Evolutionary conservation across 1,140 invertebrate genomes (phyloP), one percentile per base, ranked within the genome.

Genomic region (Macrostomum lignano): DNA sequence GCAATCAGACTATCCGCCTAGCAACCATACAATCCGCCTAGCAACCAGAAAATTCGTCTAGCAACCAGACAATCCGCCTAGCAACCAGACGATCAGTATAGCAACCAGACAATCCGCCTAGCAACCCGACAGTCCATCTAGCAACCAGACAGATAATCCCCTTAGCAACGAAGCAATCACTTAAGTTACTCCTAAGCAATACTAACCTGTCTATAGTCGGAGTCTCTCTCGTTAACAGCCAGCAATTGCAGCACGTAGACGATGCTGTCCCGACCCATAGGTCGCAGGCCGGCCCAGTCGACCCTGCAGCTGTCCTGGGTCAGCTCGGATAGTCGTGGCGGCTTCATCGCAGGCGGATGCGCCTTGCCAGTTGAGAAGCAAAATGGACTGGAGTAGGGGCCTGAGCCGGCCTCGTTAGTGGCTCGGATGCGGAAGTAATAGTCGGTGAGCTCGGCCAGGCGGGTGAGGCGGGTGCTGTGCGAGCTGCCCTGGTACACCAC

Each of bases 371-470:
- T 79, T 31, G 55, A 58, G 44, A 70, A 74, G 30, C 62, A 56
- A 43, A 66, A 65, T 14, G 67, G 60, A 33, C 65, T 61, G 1
- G 73, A 74, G 55, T 66, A 74, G 10, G 68, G 67, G 14, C 77
- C 75, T 42, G 70, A 64, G 1, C 76, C 75, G 23, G 73, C 73
- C 47, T 73, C 70, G 52, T 74, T 78, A 33, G 67, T 65, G 25
- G 74, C 74, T 42, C 66, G 71, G 43, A 82, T 74, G 34, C 73
- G 63, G 56, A 81, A 79, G 44, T 63, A 65, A 51, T 81, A 81
- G 13, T 57, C 55, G 2, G 67, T 74, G 36, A 68, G 62, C 52
- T 81, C 75, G 38, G 69, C 65, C 37, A 82, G 53, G 49, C 73
- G 71, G 44, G 69, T 70, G 24, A 78, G 68, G 55, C 75, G 76